Percentiles rank a stretch among this genome's conserved stretches.
These are phyloP conservation scores for Melanostigma gelatinosum DNA, from an alignment of 2,113 vertebrate genomes.

Conservation along the genomic window DNA sequence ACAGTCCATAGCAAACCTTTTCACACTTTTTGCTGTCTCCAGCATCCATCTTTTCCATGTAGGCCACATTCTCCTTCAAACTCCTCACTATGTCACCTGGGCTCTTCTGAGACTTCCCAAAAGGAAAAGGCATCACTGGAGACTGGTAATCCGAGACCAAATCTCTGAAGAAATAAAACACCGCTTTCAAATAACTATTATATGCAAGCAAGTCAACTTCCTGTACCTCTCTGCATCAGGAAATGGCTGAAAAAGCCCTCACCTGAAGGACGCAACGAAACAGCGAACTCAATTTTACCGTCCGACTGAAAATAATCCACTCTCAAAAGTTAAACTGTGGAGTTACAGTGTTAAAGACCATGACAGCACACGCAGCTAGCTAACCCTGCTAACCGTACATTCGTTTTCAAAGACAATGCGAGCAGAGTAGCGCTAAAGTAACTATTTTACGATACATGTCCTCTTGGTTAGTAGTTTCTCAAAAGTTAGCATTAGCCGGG, in stretches of 20 bases:
- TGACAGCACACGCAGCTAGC: slow-evolving; percentile 25
- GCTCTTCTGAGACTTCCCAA: slow-evolving; percentile 87
- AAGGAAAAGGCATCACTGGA: slow-evolving; percentile 85
- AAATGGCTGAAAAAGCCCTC: slow-evolving; percentile 42
- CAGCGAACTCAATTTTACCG: not conserved
- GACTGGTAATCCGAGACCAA: slow-evolving; percentile 22
- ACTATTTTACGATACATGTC: not conserved
- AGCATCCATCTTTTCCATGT: slow-evolving; percentile 83
- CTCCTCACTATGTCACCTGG: slow-evolving; percentile 85
- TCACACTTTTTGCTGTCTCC: slow-evolving; percentile 85
- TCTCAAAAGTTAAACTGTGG: not conserved
- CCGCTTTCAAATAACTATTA: not conserved
- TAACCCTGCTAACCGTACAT: not conserved
- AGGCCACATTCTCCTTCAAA: slow-evolving; percentile 84
- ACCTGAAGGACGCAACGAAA: slow-evolving; percentile 27
- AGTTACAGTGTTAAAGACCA: slow-evolving; percentile 19
- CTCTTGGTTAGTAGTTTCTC: not conserved
- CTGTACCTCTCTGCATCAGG: slow-evolving; percentile 42
- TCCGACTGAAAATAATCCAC: not conserved
- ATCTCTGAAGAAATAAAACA: slow-evolving; percentile 36
- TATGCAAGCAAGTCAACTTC: slow-evolving; percentile 39
- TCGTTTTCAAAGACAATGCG: slow-evolving; percentile 11
- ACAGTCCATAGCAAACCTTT: slow-evolving; percentile 73
- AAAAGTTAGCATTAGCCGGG: not conserved
- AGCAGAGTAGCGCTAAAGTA: not conserved